Base-by-base conservation (phyloP, 2,797 vertebrate genomes). In the Onychomys arenicola region DNA sequence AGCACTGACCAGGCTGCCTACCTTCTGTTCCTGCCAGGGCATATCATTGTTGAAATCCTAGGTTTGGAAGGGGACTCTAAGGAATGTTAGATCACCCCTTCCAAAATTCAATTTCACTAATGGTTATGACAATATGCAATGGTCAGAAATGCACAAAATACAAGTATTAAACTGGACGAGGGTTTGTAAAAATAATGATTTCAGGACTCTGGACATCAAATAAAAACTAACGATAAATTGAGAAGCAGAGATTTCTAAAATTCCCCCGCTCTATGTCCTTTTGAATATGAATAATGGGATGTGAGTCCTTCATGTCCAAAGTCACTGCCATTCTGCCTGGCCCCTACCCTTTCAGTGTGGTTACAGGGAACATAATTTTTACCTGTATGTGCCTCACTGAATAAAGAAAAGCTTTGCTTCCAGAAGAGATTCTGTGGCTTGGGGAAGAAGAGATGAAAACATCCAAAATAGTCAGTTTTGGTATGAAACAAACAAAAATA, bases 131-230 rank as follows among this genome's bases (percentile, higher is more conserved):
- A 73, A 13, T 21, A 19, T 90, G 63, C 40, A 52, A 0, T 81
- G 32, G 23, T 6, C 29, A 61, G 5, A 90, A 55, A 91, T 89
- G 46, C 16, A 75, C 19, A 84, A 83, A 89, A 80, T 17, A 46
- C 23, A 65, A 21, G 3, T 57, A 27, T 46, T 55, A 84, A 89
- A 23, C 52, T 11, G 11, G 59, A 69, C 37, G 81, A 75, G 73
- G 90, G 85, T 65, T 85, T 86, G 65, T 55, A 86, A 86, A 71
- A 37, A 37, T 87, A 69, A 59, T n/a, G n/a, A 73, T 40, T 93
- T 82, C 3, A 37, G 57, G 57, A 73, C 23, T 89, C 37, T 75
- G 59, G 40, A 91, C 81, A 89, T 71, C 32, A 84, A 40, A 32
- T 75, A 32, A 12, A 87, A 63, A 19, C 86, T 61, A 69, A 17